A percentile compares a stretch with the other conserved stretches of the same genome.
These are phyloP conservation scores for Lacanobia wlatinum DNA, from an alignment of 2,888 invertebrate species.

Conservation along the genomic window DNA sequence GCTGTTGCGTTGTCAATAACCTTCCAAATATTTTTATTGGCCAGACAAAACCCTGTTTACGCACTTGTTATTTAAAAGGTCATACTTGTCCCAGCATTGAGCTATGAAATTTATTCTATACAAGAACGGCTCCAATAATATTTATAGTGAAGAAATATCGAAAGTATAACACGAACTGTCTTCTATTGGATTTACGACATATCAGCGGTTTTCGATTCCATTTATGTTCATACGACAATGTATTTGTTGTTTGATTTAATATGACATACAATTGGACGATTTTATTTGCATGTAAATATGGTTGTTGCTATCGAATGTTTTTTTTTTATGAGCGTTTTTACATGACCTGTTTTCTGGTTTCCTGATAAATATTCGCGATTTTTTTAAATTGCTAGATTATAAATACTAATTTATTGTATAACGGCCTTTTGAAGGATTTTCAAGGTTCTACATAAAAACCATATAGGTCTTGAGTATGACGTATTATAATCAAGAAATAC, in stretches of 20 bases:
- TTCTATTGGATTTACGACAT: conserved; percentile 55
- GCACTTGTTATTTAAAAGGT: conserved; percentile 34
- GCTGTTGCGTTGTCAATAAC: not conserved
- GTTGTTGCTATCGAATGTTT: conserved; percentile 21
- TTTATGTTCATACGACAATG: conserved; percentile 53
- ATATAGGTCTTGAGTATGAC: not conserved
- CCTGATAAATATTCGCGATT: too few species aligned
- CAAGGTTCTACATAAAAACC: not conserved
- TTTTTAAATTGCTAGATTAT: not conserved
- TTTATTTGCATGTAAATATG: conserved; percentile 55
- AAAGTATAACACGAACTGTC: conserved; percentile 55
- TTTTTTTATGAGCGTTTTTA: conserved; percentile 43
- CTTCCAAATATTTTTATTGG: not conserved
- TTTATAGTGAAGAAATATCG: conserved; percentile 50
- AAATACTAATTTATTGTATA: not conserved
- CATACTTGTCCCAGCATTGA: conserved; percentile 10
- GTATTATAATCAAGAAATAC: too few species aligned
- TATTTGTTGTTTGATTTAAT: conserved; percentile 60
- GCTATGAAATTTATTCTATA: conserved; percentile 43
- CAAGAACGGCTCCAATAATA: conserved; percentile 42
- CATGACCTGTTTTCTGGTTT: conserved; percentile 45
- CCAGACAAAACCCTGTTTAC: conserved; percentile 4
- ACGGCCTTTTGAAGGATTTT: not conserved
- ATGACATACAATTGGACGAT: conserved; percentile 56
- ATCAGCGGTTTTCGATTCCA: conserved; percentile 58